Percentiles rank a stretch among this genome's conserved stretches.
These are phyloP conservation scores for Dynastes tityus DNA, from an alignment of 2,888 invertebrate species.

Conservation along the genomic window DNA sequence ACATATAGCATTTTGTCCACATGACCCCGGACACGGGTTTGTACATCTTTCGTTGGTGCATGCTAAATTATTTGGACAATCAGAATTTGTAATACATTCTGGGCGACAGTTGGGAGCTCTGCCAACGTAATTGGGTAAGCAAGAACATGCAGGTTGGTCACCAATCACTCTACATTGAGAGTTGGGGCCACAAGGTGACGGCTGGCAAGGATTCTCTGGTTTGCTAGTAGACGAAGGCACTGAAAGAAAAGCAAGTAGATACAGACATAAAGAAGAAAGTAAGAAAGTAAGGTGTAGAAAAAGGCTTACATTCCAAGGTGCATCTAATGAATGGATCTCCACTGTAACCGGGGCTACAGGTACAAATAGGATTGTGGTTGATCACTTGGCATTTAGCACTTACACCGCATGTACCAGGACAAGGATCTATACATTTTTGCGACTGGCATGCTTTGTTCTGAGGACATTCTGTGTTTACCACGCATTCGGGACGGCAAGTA, in stretches of 20 bases:
- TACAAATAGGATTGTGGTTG: conserved; percentile 80
- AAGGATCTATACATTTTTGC: conserved; percentile 79
- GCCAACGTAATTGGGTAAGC: conserved; percentile 85
- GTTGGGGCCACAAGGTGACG: conserved; percentile 89
- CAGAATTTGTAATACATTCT: conserved; percentile 85
- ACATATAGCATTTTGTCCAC: conserved; percentile 87
- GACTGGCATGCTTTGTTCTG: conserved; percentile 77
- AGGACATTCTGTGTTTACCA: conserved; percentile 79
- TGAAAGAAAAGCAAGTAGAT: conserved; percentile 60
- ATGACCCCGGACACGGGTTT: conserved; percentile 87
- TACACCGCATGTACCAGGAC: conserved; percentile 78
- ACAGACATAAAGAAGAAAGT: conserved; percentile 38
- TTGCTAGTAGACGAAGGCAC: conserved; percentile 69
- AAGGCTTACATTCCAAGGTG: conserved; percentile 51
- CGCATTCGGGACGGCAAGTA: conserved; percentile 78
- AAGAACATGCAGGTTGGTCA: conserved; percentile 89
- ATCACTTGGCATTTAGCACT: conserved; percentile 79
- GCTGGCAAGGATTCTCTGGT: conserved; percentile 80
- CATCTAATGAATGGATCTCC: conserved; percentile 79
- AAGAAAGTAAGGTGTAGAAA: conserved; percentile 16
- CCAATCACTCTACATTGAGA: conserved; percentile 87
- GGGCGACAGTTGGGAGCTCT: conserved; percentile 90
- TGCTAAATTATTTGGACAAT: conserved; percentile 86
- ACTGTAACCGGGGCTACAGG: conserved; percentile 76
- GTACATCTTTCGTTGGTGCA: conserved; percentile 87